These are phyloP conservation scores for Phyllostomus discolor DNA, from an alignment of 2,113 vertebrate species.

Conservation along the genomic window DNA sequence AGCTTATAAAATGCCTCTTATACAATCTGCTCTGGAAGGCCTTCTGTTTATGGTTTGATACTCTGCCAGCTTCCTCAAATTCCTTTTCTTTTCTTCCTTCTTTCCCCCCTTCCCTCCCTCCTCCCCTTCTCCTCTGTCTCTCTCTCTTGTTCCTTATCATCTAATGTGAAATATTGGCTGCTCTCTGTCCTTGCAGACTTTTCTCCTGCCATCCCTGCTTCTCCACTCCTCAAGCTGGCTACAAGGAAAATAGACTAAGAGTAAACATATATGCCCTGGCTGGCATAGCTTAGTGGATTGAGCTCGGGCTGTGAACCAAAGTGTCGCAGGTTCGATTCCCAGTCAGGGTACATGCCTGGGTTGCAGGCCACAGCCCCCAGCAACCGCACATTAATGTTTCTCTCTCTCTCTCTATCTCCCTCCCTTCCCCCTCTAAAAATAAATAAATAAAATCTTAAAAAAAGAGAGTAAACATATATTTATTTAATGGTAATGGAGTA, in stretches of 20 bases:
- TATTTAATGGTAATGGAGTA: background rate
- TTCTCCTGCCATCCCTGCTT: background rate
- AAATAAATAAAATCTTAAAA: no score
- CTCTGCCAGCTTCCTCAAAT: background rate
- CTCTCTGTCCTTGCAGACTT: background rate
- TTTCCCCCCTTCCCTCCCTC: background rate
- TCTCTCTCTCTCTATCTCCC: no score
- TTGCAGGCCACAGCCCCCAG: no score
- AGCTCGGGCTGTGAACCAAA: no score
- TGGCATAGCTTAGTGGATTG: no score
- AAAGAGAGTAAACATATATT: background rate
- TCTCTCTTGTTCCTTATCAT: background rate
- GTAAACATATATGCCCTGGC: background rate
- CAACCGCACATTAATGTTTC: no score
- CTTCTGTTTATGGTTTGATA: constrained; percentile 10
- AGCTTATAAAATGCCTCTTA: constrained; percentile 29
- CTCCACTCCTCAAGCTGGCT: background rate
- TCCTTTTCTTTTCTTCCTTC: background rate
- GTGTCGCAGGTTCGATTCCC: no score
- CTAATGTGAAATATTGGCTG: background rate
- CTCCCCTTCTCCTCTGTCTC: no score
- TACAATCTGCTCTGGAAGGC: background rate
- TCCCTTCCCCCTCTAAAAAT: no score
- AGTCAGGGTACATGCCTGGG: no score
- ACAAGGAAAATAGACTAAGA: background rate